These are phyloP conservation scores for Rhea americana DNA, from an alignment of 2,113 vertebrate species.

Conservation along the genomic window DNA sequence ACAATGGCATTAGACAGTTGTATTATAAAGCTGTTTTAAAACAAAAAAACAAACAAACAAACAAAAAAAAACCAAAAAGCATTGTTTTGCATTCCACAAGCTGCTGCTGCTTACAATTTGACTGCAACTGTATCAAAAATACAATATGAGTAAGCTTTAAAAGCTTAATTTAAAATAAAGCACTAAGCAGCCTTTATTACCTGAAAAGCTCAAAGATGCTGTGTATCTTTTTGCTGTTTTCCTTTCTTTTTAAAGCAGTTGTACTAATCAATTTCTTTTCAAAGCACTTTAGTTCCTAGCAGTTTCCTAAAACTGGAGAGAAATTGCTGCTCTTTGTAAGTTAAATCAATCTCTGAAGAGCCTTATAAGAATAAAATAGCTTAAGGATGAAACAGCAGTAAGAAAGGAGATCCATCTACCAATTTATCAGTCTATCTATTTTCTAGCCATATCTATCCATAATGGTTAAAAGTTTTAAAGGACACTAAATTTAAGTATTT, in stretches of 20 bases:
- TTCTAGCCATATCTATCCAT: conserved; percentile 62
- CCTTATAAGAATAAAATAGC: conserved; percentile 70
- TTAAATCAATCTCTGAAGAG: conserved; percentile 69
- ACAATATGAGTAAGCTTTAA: conserved; percentile 15
- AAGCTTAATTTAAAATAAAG: conserved; percentile 36
- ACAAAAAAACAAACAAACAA: neutral
- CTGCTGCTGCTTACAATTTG: neutral
- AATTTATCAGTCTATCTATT: conserved; percentile 62
- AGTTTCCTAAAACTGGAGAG: conserved; percentile 68
- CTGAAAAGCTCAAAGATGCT: conserved; percentile 33
- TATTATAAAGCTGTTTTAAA: neutral
- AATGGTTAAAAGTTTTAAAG: conserved; percentile 72
- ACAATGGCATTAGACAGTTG: neutral
- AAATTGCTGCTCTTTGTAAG: conserved; percentile 63
- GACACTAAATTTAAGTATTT: conserved; percentile 69
- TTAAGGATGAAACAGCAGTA: conserved; percentile 62
- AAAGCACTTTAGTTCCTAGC: conserved; percentile 37
- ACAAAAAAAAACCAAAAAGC: neutral
- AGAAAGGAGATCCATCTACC: conserved; percentile 63
- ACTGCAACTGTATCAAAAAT: neutral
- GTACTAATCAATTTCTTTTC: conserved; percentile 64
- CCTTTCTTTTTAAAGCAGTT: conserved; percentile 62
- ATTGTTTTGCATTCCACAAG: neutral
- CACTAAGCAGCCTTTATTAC: neutral
- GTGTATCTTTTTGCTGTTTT: conserved; percentile 40